Conservation (phyloP, 1,140 invertebrate genomes). For the Panulirus ornatus region DNA sequence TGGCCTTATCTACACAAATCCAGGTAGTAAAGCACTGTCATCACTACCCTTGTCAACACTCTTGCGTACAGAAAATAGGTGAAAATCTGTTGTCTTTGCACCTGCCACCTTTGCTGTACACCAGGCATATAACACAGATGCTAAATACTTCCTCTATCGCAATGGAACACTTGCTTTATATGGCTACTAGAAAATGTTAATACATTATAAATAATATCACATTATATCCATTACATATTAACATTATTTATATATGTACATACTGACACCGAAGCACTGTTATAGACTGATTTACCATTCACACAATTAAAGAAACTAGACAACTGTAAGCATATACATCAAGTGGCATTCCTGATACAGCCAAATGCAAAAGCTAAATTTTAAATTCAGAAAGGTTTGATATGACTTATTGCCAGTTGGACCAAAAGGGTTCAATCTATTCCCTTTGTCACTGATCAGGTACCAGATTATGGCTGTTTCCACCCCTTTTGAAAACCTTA, state of each 20-base stretch:
- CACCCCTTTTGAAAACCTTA: neutral
- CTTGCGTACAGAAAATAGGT: neutral
- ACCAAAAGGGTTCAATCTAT: neutral
- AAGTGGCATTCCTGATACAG: constrained; percentile 2
- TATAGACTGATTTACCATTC: neutral
- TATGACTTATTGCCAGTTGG: constrained; percentile 7
- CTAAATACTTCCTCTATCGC: constrained; percentile 36
- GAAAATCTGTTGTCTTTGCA: neutral
- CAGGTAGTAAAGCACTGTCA: neutral
- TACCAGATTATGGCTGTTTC: neutral
- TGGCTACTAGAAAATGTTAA: constrained; percentile 29
- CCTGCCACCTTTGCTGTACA: constrained; percentile 17
- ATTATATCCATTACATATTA: constrained; percentile 30
- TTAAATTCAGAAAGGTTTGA: neutral
- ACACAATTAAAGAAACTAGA: constrained; percentile 1
- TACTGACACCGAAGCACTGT: neutral
- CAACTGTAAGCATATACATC: neutral
- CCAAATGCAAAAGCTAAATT: neutral
- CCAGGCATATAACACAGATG: constrained; percentile 28
- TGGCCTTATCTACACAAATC: too few relatives aligned
- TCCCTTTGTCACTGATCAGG: neutral
- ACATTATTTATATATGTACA: constrained; percentile 15
- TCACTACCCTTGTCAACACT: neutral
- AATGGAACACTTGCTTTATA: constrained; percentile 38
- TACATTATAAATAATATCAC: constrained; percentile 38